phyloP scores from a whole-genome alignment of 2,797 vertebrate genomes.

The Bufotes viridis region DNA sequence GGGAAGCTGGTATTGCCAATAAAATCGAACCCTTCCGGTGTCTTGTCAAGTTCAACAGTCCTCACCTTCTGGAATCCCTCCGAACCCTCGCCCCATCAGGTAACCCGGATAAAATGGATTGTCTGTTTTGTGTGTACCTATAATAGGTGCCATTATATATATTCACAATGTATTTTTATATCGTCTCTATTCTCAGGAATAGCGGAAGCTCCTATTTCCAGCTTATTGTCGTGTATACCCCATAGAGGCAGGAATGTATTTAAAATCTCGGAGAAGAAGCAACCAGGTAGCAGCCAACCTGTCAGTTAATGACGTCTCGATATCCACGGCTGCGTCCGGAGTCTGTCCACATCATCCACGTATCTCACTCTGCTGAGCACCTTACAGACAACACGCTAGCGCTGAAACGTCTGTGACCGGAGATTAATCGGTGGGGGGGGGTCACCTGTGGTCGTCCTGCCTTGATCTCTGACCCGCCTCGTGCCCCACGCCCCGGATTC shows the following conservation, averaged over 20 bases:
- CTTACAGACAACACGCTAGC: no score
- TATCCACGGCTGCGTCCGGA: not conserved
- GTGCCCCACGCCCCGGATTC: not conserved
- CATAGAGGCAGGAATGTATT: slow-evolving; percentile 90
- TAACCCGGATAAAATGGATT: slow-evolving; percentile 64
- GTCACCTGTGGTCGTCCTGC: not conserved
- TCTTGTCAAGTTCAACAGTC: slow-evolving; percentile 87
- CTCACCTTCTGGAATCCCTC: slow-evolving; percentile 88
- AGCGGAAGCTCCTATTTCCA: slow-evolving; percentile 86
- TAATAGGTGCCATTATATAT: not conserved
- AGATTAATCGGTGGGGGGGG: no score
- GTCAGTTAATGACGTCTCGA: slow-evolving; percentile 17
- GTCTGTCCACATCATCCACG: not conserved
- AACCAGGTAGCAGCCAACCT: slow-evolving; percentile 64
- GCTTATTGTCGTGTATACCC: slow-evolving; percentile 89
- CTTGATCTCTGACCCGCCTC: not conserved
- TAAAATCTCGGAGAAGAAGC: slow-evolving; percentile 85
- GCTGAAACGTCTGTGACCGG: no score
- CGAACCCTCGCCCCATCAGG: slow-evolving; percentile 83
- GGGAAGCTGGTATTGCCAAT: slow-evolving; percentile 71
- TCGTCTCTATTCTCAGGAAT: slow-evolving; percentile 78
- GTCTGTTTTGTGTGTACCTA: not conserved
- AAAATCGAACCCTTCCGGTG: slow-evolving; percentile 83
- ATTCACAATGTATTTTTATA: no score
- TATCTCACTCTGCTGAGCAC: not conserved